Base-by-base conservation (phyloP, 2,888 invertebrate species). In the Tipula helvola region DNA sequence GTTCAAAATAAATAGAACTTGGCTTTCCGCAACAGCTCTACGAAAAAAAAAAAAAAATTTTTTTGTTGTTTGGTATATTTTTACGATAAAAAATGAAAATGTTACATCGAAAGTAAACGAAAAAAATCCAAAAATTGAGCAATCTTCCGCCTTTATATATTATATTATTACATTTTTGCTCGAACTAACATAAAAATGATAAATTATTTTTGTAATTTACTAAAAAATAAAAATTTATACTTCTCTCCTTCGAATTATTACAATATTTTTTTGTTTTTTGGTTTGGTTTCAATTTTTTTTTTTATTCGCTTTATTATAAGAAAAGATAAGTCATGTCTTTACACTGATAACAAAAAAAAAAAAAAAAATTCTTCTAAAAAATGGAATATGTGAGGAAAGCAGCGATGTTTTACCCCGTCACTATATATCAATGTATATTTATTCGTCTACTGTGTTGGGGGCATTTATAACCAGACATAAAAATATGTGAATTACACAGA, bases 131-230 rank as follows among this genome's bases (percentile, higher is more conserved):
- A 57, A 52, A 57, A 57, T 57, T 57, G 52, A 57, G 52, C 16
- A 57, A 71, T 71, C 71, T 71, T 28, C 71, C 71, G 71, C 71
- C 71, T 71, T 71, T 71, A 71, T 28, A 71, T 10, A 71, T 28
- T 16, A 57, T 16, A 57, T 28, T 5, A 16, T 57, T 57, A 57
- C n/a, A 57, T 57, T 57, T 10, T 71, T 28, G 28, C 71, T 71
- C 10, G 71, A 71, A 71, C 71, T 71, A 71, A 71, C n/a, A 52
- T 52, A 52, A 71, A 71, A 71, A 71, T 71, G 71, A 71, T 71
- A 71, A 71, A 71, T 71, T 71, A 71, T 71, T 71, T 71, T 71
- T 71, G 71, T 71, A 71, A 71, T 71, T 71, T 71, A 71, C 71
- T 71, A 71, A 71, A 71, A 71, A 71, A 71, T 28, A 71, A 71